Percentiles rank a stretch among this genome's conserved stretches.
Conservation (phyloP, 2,113 vertebrate genomes). For the Tachysurus fulvidraco region DNA sequence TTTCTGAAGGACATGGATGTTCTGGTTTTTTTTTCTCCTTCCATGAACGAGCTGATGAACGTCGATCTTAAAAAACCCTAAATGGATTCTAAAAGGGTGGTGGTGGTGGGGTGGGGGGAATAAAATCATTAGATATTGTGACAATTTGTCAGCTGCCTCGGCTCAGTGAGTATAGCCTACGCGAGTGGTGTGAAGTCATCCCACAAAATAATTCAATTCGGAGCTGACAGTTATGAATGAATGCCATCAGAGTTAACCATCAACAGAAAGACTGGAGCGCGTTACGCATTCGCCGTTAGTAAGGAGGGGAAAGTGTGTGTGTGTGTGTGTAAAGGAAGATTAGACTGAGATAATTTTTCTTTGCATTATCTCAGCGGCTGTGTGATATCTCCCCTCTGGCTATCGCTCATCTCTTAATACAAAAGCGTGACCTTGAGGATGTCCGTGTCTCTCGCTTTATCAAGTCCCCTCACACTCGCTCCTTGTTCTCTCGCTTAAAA, state of each 20-base stretch:
- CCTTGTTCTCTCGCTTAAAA: conserved; percentile 22
- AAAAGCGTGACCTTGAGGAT: conserved; percentile 60
- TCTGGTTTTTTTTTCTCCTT: neutral
- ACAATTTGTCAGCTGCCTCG: conserved; percentile 31
- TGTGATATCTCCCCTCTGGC: conserved; percentile 51
- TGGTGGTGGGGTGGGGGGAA: neutral
- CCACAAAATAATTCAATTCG: conserved; percentile 47
- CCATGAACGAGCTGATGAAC: conserved; percentile 12
- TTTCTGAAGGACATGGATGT: conserved; percentile 17
- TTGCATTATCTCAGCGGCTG: conserved; percentile 61
- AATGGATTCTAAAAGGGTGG: conserved; percentile 25
- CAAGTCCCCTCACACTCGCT: conserved; percentile 34
- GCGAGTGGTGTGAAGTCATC: conserved; percentile 39
- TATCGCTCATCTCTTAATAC: conserved; percentile 51
- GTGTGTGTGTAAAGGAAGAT: conserved; percentile 13
- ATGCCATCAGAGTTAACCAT: conserved; percentile 42
- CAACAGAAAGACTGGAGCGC: conserved; percentile 18
- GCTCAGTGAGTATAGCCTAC: conserved; percentile 21
- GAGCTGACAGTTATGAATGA: conserved; percentile 52
- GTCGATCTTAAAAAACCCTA: conserved; percentile 36
- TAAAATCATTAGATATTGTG: conserved; percentile 30
- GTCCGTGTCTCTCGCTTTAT: conserved; percentile 25
- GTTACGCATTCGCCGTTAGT: conserved; percentile 23
- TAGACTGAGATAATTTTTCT: conserved; percentile 53
- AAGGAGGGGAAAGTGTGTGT: neutral